A percentile compares a stretch with the other conserved stretches of the same genome.
Evolutionary conservation across 2,888 invertebrate species (phyloP).

Genomic region (Diplolepis rosae): DNA sequence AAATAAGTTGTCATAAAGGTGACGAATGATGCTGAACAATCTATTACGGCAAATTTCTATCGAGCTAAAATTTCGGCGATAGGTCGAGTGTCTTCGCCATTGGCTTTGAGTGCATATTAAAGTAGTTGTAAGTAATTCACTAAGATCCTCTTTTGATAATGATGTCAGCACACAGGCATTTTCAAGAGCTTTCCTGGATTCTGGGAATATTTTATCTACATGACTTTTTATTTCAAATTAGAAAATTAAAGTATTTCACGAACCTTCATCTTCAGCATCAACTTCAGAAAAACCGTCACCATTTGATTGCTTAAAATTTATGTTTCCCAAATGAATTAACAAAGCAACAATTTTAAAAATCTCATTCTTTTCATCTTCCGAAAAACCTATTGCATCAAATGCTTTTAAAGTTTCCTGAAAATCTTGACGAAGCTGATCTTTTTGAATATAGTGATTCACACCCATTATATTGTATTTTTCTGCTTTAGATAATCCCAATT

Average conservation of each 20-base stretch:
- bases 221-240: background rate
- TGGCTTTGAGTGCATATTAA: slow-evolving; percentile 61
- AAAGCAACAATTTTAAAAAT: slow-evolving; percentile 64
- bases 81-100: slow-evolving; percentile 57
- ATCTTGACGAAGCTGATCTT: slow-evolving; percentile 41
- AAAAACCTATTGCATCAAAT: slow-evolving; percentile 62
- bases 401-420: slow-evolving; percentile 63
- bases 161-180: slow-evolving; percentile 56
- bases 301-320: slow-evolving; percentile 57
- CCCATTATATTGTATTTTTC: slow-evolving; percentile 57
- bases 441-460: slow-evolving; percentile 36
- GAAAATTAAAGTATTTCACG: background rate
- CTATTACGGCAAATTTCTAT: slow-evolving; percentile 69
- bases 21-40: slow-evolving; percentile 69
- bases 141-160: slow-evolving; percentile 53
- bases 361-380: slow-evolving; percentile 50
- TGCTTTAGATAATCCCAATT: slow-evolving; percentile 55
- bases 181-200: slow-evolving; percentile 57
- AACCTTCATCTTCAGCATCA: slow-evolving; percentile 53
- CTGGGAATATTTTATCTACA: slow-evolving; percentile 46
- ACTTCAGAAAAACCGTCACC: slow-evolving; percentile 53
- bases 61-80: slow-evolving; percentile 63
- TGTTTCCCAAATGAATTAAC: slow-evolving; percentile 69
- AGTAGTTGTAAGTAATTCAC: slow-evolving; percentile 60
- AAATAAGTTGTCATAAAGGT: slow-evolving; percentile 70